Percentiles rank a stretch among this genome's conserved stretches.
Evolutionary conservation across 2,888 invertebrate genomes (phyloP).

Genomic region (Philhelius pedissequus): DNA sequence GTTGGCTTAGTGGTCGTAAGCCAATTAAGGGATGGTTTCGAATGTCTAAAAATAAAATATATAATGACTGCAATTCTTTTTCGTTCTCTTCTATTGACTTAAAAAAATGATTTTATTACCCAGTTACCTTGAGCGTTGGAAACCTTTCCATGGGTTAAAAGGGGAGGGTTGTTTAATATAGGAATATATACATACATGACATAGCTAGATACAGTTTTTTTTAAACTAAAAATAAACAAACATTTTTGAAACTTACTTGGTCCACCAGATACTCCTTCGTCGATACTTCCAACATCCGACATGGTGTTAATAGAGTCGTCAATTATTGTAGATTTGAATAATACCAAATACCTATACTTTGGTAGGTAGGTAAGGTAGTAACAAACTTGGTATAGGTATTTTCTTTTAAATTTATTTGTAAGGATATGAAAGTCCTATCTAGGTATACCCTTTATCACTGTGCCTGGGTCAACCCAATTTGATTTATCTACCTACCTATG

Average conservation of each 20-base stretch:
- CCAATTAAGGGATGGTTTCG: constrained; percentile 16
- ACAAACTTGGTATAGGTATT: background rate
- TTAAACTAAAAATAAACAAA: background rate
- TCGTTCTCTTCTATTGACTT: background rate
- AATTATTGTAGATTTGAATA: constrained; percentile 1
- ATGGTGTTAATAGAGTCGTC: constrained; percentile 76
- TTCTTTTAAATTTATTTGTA: background rate
- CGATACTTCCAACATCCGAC: constrained; percentile 90
- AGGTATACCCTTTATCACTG: background rate
- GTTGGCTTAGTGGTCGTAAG: background rate
- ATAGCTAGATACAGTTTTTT: background rate
- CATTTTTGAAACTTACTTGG: constrained; percentile 83
- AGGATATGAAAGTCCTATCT: background rate
- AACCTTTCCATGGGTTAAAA: background rate
- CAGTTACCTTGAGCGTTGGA: background rate
- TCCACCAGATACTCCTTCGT: constrained; percentile 86
- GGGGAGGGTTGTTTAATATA: background rate
- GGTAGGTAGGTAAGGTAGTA: no score
- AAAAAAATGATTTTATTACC: background rate
- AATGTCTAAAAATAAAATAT: constrained; percentile 7
- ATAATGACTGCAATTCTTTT: background rate
- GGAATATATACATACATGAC: background rate
- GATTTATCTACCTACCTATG: constrained; percentile 1
- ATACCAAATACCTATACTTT: background rate
- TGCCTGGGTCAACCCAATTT: constrained; percentile 16